Conservation (phyloP, 2,888 invertebrate species). For the Mythimna pallens region DNA sequence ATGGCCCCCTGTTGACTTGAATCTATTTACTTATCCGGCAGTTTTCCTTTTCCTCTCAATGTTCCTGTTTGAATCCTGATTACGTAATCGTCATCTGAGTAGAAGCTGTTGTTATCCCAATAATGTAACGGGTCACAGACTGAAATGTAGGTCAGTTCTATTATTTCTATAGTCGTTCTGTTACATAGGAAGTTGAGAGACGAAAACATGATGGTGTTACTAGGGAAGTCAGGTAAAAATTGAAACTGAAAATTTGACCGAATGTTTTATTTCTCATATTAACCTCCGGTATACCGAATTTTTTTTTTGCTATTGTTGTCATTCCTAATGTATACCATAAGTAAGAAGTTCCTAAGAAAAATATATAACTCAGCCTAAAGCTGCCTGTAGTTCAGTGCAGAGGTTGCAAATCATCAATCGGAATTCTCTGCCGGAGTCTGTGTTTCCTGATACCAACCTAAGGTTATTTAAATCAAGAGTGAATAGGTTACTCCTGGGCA, state of each 20-base stretch:
- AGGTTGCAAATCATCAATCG: background rate
- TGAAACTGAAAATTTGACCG: too few species aligned
- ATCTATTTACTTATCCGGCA: conserved; percentile 51
- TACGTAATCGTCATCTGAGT: conserved; percentile 31
- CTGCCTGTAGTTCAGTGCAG: background rate
- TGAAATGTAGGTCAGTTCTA: conserved; percentile 30
- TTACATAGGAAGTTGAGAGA: background rate
- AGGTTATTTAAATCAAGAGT: too few species aligned
- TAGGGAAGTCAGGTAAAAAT: too few species aligned
- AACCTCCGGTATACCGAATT: too few species aligned
- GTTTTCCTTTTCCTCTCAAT: conserved; percentile 23
- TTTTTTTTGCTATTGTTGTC: too few species aligned
- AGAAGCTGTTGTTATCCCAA: conserved; percentile 1
- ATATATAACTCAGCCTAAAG: background rate
- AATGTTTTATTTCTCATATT: too few species aligned
- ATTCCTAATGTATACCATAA: too few species aligned
- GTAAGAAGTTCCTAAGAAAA: too few species aligned
- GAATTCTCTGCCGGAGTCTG: too few species aligned
- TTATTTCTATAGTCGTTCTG: background rate
- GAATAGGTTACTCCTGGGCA: too few species aligned
- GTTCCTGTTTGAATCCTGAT: conserved; percentile 22
- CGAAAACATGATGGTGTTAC: too few species aligned
- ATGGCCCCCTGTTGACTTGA: conserved; percentile 47
- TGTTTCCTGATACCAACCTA: too few species aligned
- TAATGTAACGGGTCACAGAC: background rate